phyloP scores from a whole-genome alignment of 2,797 vertebrate species.

The Stomatorhinus walkeri region DNA sequence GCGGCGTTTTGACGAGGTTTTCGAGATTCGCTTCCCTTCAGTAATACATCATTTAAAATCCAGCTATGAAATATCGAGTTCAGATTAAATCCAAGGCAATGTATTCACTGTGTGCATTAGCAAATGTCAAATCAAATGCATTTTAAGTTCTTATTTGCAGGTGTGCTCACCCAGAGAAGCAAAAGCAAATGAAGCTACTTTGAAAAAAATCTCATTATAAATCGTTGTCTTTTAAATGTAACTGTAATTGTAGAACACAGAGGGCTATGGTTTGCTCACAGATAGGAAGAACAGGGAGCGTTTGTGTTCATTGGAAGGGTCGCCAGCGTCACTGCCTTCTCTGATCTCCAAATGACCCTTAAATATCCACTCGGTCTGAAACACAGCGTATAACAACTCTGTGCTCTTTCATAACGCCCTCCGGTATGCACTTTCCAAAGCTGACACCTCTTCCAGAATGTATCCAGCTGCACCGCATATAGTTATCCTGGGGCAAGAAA shows the following conservation, averaged over 20 bases:
- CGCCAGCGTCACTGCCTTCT: slow-evolving; percentile 23
- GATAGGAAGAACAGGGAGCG: not conserved
- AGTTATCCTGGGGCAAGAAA: slow-evolving; percentile 30
- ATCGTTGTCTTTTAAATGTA: slow-evolving; percentile 12
- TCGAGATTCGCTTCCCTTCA: slow-evolving; percentile 34
- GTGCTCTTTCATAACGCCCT: slow-evolving; percentile 26
- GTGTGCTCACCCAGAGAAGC: slow-evolving; percentile 6
- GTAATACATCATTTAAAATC: slow-evolving; percentile 44
- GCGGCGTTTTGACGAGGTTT: slow-evolving; percentile 36
- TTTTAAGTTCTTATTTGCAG: slow-evolving; percentile 21
- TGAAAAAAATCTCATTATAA: slow-evolving; percentile 24
- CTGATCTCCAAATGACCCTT: slow-evolving; percentile 32
- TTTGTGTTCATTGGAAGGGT: slow-evolving; percentile 19
- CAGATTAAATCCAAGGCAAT: slow-evolving; percentile 31
- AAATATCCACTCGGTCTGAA: slow-evolving; percentile 26
- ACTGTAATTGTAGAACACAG: not conserved
- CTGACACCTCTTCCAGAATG: slow-evolving; percentile 27
- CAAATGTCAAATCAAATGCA: slow-evolving; percentile 29
- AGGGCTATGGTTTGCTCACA: slow-evolving; percentile 9
- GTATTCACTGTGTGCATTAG: slow-evolving; percentile 41
- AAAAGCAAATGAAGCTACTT: slow-evolving; percentile 39
- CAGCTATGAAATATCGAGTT: slow-evolving; percentile 27
- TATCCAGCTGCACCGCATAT: slow-evolving; percentile 21
- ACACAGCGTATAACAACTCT: slow-evolving; percentile 22
- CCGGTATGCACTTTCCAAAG: slow-evolving; percentile 26